Base-by-base conservation (phyloP, 1,140 invertebrate species). In the Drosophila murphyi region DNA sequence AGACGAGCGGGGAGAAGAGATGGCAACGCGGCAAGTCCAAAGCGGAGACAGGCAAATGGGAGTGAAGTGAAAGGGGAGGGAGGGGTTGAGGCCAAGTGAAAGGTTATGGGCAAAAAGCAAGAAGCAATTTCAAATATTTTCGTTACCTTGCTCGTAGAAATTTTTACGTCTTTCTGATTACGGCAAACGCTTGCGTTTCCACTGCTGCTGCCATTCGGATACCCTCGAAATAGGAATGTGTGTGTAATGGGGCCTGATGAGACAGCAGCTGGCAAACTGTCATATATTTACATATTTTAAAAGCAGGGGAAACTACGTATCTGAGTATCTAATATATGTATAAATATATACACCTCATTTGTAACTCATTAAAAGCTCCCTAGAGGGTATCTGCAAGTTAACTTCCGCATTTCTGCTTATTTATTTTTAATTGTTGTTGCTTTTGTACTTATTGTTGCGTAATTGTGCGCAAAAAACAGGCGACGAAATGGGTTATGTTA, bases 81-180 rank as follows among this genome's bases (percentile, higher is more conserved):
- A 4, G 39, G 2, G 8, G n/a, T 39, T 7, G 10, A 41, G 39
- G 10, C 7, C 39, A 47, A 59, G 62, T 50, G 54, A 71, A 76
- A 76, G 52, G 68, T 78, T 74, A 61, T 76, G 79, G 85, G 68
- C 10, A 43, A 61, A 67, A 78, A 81, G 71, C 77, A 80, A 89
- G 88, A 87, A 87, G 83, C 80, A 87, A 87, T 87, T 87, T 87
- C 83, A 87, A 87, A 83, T 87, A 87, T 87, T 87, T 87, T 88
- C 70, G 72, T 88, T 87, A 88, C 80, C 83, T 20, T 87, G 83
- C 76, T 87, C 80, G 80, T 82, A 83, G 72, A 77, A 61, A 83
- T 89, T 87, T 87, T 87, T 87, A 87, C 83, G 83, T 88, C 87
- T 88, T 87, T 83, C 83, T 88, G 83, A 87, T 87, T 87, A 87